A percentile compares a stretch with the other conserved stretches of the same genome.
Evolutionary conservation across 2,888 invertebrate species (phyloP).

Genomic region (Acleris laterana): DNA sequence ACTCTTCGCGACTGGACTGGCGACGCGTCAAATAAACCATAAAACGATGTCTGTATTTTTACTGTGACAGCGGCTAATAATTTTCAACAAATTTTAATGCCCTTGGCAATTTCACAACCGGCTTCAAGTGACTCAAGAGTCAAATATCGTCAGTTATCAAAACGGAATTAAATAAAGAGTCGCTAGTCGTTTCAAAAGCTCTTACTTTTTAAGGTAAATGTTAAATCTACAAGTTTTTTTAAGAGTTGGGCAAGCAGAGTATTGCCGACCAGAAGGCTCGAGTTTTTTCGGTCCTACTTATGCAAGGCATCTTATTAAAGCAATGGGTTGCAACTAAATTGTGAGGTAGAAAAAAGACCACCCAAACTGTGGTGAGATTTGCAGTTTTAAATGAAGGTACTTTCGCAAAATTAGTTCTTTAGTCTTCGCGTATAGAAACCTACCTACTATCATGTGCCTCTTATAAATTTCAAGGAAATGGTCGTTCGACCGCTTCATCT

Average conservation of each 20-base stretch:
- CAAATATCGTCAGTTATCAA: constrained; percentile 54
- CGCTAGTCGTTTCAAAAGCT: constrained; percentile 51
- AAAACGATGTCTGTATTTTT: constrained; percentile 54
- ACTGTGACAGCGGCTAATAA: constrained; percentile 42
- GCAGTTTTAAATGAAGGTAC: too few relatives aligned
- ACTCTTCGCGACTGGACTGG: constrained; percentile 56
- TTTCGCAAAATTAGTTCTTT: too few relatives aligned
- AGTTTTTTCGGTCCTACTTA: constrained; percentile 3
- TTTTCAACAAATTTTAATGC: constrained; percentile 38
- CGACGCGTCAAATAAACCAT: constrained; percentile 68
- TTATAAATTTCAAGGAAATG: constrained; percentile 11
- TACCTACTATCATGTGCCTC: neutral
- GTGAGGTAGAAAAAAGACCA: neutral
- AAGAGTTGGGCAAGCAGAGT: constrained; percentile 62
- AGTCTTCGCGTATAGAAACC: too few relatives aligned
- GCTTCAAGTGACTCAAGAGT: constrained; percentile 53
- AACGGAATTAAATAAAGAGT: constrained; percentile 61
- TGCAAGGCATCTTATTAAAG: neutral
- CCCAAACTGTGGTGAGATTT: too few relatives aligned
- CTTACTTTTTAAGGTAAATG: constrained; percentile 70
- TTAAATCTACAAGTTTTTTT: constrained; percentile 71
- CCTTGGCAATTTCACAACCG: constrained; percentile 52
- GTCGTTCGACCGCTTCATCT: neutral
- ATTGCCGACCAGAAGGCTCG: constrained; percentile 34
- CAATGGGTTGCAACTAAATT: neutral